Base-by-base conservation (phyloP, 2,797 vertebrate genomes). In the Distichodus sexfasciatus region DNA sequence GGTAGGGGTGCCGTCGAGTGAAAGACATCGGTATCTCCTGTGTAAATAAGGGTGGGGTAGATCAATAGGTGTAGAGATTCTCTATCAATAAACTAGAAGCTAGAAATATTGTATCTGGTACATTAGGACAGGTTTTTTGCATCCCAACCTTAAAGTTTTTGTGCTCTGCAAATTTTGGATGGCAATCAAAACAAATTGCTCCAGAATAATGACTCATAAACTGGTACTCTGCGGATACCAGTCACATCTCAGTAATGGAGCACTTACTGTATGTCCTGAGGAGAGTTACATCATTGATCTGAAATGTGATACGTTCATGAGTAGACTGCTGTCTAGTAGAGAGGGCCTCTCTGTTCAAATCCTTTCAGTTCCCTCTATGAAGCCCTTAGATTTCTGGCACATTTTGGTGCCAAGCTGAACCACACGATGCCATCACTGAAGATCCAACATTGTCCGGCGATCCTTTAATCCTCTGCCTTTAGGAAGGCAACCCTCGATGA, bases 271-370 rank as follows among this genome's bases (percentile, higher is more conserved):
- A 29, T 59, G 46, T 59, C 51, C 53, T 46, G 33, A 46, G 17
- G n/a, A 59, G 29, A 55, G 23, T 31, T 38, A 72, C 50, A 61
- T 44, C 48, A 66, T 61, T 70, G 48, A 75, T 60, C 14, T 53
- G 60, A 44, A 55, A 69, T 28, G 24, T 51, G 41, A 61, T 72
- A 14, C 29, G 41, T 51, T 71, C 53, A 71, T 67, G 61, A 60
- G 40, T 21, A 69, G 14, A 10, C 53, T 62, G 10, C 14, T 50
- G 62, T 66, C 43, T 70, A 29, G 43, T 21, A 38, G 26, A 67
- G n/a, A 59, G 24, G 50, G 26, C 23, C 28, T 66, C 23, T 29
- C 47, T 51, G 54, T 14, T 6, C 35, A 12, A 23, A 10, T 48
- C 26, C 15, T 17, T 46, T 24, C 17, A 15, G 14, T 24, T 38